Evolutionary conservation across 2,888 invertebrate genomes (phyloP).

Genomic region (Isotomurus palustris): DNA sequence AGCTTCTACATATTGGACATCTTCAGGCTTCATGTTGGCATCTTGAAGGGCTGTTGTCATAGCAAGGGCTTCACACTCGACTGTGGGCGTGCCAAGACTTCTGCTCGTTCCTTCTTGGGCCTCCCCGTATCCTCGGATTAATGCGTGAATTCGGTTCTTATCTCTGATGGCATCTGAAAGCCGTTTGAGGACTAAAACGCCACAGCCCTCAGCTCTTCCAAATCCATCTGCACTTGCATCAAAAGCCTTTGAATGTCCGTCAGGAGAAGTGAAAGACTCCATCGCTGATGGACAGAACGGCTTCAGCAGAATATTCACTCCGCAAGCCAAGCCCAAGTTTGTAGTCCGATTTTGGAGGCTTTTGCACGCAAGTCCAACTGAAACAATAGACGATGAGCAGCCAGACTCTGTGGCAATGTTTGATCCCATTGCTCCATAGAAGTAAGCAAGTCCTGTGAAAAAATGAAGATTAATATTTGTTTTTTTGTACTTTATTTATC

Average conservation of each 20-base stretch:
- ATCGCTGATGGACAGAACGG: conserved; percentile 25
- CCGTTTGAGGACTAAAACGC: conserved; percentile 17
- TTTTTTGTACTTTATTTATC: neutral
- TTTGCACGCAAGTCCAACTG: conserved; percentile 18
- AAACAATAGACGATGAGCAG: conserved; percentile 26
- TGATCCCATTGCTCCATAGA: conserved; percentile 31
- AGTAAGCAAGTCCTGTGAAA: conserved; percentile 21
- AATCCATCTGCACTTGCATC: conserved; percentile 33
- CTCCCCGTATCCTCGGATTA: conserved; percentile 23
- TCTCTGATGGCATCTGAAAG: conserved; percentile 20
- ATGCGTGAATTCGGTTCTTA: conserved; percentile 16
- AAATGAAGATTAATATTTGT: neutral
- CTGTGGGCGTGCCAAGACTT: conserved; percentile 30
- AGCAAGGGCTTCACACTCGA: conserved; percentile 20
- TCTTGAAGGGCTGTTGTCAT: conserved; percentile 49
- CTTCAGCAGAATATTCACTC: conserved; percentile 28
- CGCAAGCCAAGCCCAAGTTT: conserved; percentile 21
- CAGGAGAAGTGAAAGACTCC: conserved; percentile 12
- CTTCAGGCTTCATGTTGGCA: conserved; percentile 70
- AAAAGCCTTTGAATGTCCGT: conserved; percentile 32
- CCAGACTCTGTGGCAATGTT: conserved; percentile 33
- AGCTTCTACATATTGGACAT: conserved; percentile 88
- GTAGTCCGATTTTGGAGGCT: conserved; percentile 13
- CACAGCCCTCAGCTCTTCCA: conserved; percentile 25
- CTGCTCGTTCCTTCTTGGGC: conserved; percentile 25